A percentile compares a stretch with the other conserved stretches of the same genome.
phyloP scores from a whole-genome alignment of 2,113 vertebrate genomes.

The Tupaia tana region DNA sequence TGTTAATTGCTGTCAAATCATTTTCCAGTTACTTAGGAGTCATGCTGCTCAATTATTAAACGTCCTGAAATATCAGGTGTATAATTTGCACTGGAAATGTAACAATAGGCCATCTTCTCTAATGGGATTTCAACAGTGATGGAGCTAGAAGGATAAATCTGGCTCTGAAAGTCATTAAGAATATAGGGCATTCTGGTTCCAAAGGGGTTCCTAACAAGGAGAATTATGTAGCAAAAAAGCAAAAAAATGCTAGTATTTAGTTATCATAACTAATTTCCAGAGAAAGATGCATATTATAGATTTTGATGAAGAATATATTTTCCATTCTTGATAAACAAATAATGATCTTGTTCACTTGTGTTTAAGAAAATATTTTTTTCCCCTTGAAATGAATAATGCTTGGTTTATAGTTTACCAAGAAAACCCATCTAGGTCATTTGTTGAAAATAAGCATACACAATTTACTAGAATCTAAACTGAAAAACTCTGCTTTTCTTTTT shows the following conservation, averaged over 20 bases:
- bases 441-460: slow-evolving; percentile 57
- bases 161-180: slow-evolving; percentile 70
- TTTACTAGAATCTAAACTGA: slow-evolving; percentile 14
- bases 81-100: slow-evolving; percentile 68
- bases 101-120: slow-evolving; percentile 67
- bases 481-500: slow-evolving; percentile 63
- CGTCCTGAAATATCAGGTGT: slow-evolving; percentile 70
- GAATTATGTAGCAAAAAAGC: slow-evolving; percentile 62
- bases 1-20: slow-evolving; percentile 64
- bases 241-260: slow-evolving; percentile 25
- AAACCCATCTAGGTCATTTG: slow-evolving; percentile 28
- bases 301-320: slow-evolving; percentile 61
- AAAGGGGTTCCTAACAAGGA: slow-evolving; percentile 61
- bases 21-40: slow-evolving; percentile 65
- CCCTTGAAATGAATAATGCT: background rate
- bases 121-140: slow-evolving; percentile 69
- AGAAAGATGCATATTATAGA: slow-evolving; percentile 50
- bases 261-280: slow-evolving; percentile 56
- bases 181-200: slow-evolving; percentile 69
- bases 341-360: slow-evolving; percentile 33
- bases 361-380: slow-evolving; percentile 51
- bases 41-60: slow-evolving; percentile 80
- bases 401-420: slow-evolving; percentile 45
- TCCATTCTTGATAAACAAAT: slow-evolving; percentile 59
- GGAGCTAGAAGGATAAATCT: slow-evolving; percentile 65